phyloP scores from a whole-genome alignment of 2,797 vertebrate genomes.

The Oreochromis grahami region DNA sequence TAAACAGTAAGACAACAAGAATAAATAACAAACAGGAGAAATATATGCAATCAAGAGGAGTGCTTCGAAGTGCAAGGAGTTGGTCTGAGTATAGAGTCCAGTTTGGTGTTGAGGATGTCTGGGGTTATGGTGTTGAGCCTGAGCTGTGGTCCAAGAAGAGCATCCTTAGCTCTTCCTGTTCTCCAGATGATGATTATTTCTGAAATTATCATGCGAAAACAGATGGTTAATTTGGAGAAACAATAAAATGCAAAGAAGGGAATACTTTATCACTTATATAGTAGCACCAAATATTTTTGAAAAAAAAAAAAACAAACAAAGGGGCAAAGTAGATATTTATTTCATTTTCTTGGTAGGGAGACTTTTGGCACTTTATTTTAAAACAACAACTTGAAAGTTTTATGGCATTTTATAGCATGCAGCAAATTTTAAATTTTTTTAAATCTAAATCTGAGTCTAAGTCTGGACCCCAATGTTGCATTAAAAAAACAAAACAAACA shows the following conservation, averaged over 20 bases:
- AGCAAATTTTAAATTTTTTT: neutral
- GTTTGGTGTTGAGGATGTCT: neutral
- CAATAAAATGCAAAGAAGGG: neutral
- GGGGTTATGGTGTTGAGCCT: neutral
- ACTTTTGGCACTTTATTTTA: neutral
- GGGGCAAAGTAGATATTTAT: neutral
- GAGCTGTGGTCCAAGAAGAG: neutral
- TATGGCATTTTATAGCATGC: neutral
- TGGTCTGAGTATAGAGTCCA: neutral
- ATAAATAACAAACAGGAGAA: neutral
- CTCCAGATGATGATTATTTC: fast-evolving
- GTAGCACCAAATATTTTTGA: fast-evolving
- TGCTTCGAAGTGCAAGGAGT: neutral
- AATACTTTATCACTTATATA: neutral
- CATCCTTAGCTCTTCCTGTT: neutral
- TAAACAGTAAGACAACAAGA: neutral
- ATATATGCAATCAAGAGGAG: neutral
- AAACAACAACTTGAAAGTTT: neutral
- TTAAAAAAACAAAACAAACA: neutral
- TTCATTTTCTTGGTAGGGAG: neutral
- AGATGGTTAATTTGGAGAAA: neutral
- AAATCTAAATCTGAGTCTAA: neutral
- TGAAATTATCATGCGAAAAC: neutral
- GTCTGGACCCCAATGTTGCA: too few species aligned
- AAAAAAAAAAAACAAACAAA: neutral